These are phyloP conservation scores for Latrodectus hesperus DNA, from an alignment of 2,888 invertebrate species.

Conservation along the genomic window DNA sequence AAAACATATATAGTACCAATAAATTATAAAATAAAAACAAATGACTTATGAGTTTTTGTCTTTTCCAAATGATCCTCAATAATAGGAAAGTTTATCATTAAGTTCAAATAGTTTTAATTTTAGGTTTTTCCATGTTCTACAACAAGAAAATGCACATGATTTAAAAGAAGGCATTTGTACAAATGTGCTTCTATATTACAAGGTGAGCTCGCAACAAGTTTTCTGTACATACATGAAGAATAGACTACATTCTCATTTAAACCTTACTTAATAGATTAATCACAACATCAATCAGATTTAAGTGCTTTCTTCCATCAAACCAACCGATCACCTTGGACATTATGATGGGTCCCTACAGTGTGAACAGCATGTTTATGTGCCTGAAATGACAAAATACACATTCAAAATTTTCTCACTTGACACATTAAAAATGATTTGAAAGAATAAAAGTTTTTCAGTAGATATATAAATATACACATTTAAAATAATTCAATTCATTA, in stretches of 20 bases:
- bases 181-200: slow-evolving; percentile 68
- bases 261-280: slow-evolving; percentile 43
- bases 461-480: too few species aligned
- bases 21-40: too few species aligned
- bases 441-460: too few species aligned
- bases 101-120: too few species aligned
- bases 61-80: too few species aligned
- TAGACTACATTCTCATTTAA: slow-evolving; percentile 49
- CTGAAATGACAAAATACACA: slow-evolving; percentile 23
- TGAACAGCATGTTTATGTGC: slow-evolving; percentile 66
- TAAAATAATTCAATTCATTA: too few species aligned
- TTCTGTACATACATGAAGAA: slow-evolving; percentile 55
- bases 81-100: too few species aligned
- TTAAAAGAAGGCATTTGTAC: slow-evolving; percentile 63
- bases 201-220: slow-evolving; percentile 55
- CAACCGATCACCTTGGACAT: slow-evolving; percentile 70
- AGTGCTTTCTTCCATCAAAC: slow-evolving; percentile 57
- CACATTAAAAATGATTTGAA: too few species aligned
- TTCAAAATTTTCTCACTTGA: background rate
- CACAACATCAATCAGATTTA: slow-evolving; percentile 31
- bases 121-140: background rate
- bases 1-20: too few species aligned
- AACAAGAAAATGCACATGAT: slow-evolving; percentile 23
- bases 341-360: slow-evolving; percentile 65
- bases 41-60: too few species aligned